A percentile compares a stretch with the other conserved stretches of the same genome.
Conservation (phyloP, 2,888 invertebrate species). For the Darwinula stevensoni region DNA sequence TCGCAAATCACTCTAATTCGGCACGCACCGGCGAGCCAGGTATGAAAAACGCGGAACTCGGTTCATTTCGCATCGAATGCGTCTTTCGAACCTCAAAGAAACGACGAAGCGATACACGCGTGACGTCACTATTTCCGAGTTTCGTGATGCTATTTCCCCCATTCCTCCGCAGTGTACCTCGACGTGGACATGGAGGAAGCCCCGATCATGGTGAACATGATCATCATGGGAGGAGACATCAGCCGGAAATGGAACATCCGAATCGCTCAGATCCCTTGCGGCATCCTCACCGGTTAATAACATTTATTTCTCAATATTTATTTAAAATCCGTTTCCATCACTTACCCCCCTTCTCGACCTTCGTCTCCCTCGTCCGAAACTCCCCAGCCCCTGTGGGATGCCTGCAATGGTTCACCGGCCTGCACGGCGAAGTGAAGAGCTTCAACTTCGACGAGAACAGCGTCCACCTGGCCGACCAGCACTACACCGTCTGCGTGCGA, state of each 20-base stretch:
- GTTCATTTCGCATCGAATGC: too few species aligned
- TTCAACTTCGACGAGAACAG: conserved; percentile 49
- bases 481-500: conserved; percentile 56
- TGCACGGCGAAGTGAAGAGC: conserved; percentile 45
- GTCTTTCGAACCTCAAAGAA: too few species aligned
- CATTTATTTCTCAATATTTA: too few species aligned
- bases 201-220: conserved; percentile 44
- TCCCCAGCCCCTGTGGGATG: conserved; percentile 45
- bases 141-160: too few species aligned
- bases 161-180: conserved; percentile 54
- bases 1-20: too few species aligned
- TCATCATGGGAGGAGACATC: conserved; percentile 41
- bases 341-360: too few species aligned
- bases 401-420: conserved; percentile 45
- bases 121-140: too few species aligned
- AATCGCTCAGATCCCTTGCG: conserved; percentile 46
- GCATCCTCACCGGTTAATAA: conserved; percentile 33
- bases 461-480: conserved; percentile 56
- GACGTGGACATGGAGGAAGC: conserved; percentile 45
- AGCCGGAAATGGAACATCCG: conserved; percentile 49
- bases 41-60: too few species aligned
- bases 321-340: too few species aligned
- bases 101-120: too few species aligned
- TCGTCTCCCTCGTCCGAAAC: too few species aligned
- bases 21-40: too few species aligned